phyloP scores from a whole-genome alignment of 2,797 vertebrate genomes.

The Lophotriccus pileatus region DNA sequence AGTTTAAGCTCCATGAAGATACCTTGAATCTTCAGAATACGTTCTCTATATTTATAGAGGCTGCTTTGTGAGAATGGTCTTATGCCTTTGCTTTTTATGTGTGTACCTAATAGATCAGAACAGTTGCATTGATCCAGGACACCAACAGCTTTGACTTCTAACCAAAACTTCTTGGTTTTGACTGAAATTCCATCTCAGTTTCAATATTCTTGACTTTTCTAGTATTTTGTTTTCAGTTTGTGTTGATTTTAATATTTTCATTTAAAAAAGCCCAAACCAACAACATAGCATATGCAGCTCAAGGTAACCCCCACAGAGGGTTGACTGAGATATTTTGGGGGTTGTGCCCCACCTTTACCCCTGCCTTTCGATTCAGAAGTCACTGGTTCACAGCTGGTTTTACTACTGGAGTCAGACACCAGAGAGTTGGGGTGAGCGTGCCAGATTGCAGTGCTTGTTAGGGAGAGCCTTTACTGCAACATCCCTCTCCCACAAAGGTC shows the following conservation, averaged over 20 bases:
- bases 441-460: not conserved
- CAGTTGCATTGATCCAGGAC: not conserved
- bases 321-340: not conserved
- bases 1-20: not conserved
- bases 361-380: not conserved
- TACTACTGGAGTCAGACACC: not conserved
- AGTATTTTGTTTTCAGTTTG: not conserved
- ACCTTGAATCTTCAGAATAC: not conserved
- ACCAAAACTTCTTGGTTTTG: not conserved
- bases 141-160: not conserved
- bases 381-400: not conserved
- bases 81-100: not conserved
- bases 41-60: not conserved
- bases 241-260: not conserved
- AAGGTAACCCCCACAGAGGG: not conserved
- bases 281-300: not conserved
- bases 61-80: not conserved
- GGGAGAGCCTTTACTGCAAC: not conserved
- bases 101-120: not conserved
- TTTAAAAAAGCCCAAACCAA: not conserved
- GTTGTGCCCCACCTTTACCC: not conserved
- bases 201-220: not conserved
- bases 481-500: conserved; percentile 3
- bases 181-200: not conserved
- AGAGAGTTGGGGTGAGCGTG: not conserved